A percentile compares a stretch with the other conserved stretches of the same genome.
These are phyloP conservation scores for Cheirogaleus medius DNA, from an alignment of 2,113 vertebrate species.

Conservation along the genomic window DNA sequence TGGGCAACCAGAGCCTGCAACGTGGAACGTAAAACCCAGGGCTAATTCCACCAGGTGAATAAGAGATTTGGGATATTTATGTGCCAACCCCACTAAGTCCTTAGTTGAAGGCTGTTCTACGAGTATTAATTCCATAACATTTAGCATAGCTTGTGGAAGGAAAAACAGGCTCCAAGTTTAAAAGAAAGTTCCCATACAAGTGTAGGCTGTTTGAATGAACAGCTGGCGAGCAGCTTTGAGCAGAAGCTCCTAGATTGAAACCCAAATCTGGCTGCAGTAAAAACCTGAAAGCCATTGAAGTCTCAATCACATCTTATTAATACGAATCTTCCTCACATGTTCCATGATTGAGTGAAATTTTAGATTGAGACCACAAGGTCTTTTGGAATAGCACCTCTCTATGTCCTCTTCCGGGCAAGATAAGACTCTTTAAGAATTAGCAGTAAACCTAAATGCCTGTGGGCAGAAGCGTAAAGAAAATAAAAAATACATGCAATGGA, in stretches of 20 bases:
- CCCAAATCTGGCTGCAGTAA: background rate
- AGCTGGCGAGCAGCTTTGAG: background rate
- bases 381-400: background rate
- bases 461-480: background rate
- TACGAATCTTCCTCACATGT: background rate
- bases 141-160: background rate
- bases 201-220: background rate
- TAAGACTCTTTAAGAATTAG: background rate
- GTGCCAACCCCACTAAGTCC: background rate
- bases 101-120: too few species aligned
- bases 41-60: background rate
- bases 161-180: background rate
- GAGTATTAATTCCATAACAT: background rate
- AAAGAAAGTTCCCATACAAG: background rate
- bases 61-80: background rate
- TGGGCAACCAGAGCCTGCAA: background rate
- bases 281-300: background rate
- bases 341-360: background rate
- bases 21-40: fast-evolving
- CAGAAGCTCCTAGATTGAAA: background rate
- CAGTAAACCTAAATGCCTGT: background rate
- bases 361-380: background rate
- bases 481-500: background rate
- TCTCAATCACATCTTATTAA: background rate
- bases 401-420: background rate